These are phyloP conservation scores for Aythya fuligula DNA, from an alignment of 2,797 vertebrate species.

Conservation along the genomic window DNA sequence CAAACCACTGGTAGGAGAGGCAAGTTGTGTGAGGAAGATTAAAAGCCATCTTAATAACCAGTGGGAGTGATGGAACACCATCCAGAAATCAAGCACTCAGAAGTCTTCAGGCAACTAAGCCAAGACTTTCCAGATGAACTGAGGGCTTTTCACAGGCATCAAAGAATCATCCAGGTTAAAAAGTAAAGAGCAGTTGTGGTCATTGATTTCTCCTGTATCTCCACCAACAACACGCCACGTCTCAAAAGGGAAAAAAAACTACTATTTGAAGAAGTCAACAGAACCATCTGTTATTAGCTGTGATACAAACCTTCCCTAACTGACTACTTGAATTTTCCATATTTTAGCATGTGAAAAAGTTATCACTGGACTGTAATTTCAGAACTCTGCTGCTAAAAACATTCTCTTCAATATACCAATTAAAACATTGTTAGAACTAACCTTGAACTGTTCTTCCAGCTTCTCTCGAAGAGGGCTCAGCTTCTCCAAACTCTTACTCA, in stretches of 20 bases:
- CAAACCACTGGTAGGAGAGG: not conserved
- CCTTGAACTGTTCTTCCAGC: conserved; percentile 98
- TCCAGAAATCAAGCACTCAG: not conserved
- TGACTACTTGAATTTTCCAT: not conserved
- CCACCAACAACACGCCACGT: accelerated
- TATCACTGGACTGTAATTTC: not conserved
- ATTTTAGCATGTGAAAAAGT: not conserved
- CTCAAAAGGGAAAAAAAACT: not conserved
- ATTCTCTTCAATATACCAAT: not conserved
- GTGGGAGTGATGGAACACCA: not conserved
- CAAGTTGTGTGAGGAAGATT: not conserved
- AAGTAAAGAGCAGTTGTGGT: not conserved
- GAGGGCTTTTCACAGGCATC: not conserved
- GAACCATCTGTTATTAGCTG: not conserved
- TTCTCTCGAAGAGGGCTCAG: conserved; percentile 91
- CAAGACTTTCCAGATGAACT: not conserved
- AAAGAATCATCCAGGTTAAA: not conserved
- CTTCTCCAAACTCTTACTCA: conserved; percentile 95
- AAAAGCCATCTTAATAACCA: conserved; percentile 20
- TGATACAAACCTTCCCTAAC: not conserved
- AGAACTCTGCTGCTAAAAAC: conserved; percentile 18
- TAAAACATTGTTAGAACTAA: conserved; percentile 67
- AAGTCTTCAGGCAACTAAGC: not conserved
- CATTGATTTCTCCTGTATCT: not conserved
- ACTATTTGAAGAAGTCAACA: not conserved